These are phyloP conservation scores for Nothoprocta pentlandii DNA, from an alignment of 2,113 vertebrate genomes.

Conservation along the genomic window DNA sequence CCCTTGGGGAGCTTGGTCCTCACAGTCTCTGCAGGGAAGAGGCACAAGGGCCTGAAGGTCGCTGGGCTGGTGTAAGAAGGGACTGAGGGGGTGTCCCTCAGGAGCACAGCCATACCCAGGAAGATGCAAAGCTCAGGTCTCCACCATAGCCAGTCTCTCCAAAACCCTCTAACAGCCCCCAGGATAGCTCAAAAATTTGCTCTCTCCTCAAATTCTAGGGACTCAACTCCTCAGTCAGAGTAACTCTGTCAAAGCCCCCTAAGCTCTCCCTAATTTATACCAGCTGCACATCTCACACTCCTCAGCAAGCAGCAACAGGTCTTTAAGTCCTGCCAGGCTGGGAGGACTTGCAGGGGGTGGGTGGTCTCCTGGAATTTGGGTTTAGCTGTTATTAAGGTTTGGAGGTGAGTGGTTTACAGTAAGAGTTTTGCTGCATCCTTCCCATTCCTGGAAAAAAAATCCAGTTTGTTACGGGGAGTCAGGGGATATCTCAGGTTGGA, in stretches of 20 bases:
- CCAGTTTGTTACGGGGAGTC: not conserved
- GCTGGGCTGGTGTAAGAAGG: not conserved
- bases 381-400: not conserved
- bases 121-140: not conserved
- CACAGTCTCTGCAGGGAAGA: accelerated
- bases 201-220: not conserved
- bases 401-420: not conserved
- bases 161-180: not conserved
- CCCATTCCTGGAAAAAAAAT: not conserved
- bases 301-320: slow-evolving; percentile 8
- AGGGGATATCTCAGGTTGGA: not conserved
- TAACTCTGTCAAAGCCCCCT: not conserved
- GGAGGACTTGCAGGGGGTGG: not conserved
- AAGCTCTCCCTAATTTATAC: not conserved
- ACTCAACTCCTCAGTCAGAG: not conserved
- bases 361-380: not conserved
- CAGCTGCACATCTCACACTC: not conserved
- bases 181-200: not conserved
- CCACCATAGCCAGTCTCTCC: not conserved
- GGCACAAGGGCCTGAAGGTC: not conserved
- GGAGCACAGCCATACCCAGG: not conserved
- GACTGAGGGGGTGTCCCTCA: too few species aligned
- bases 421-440: slow-evolving; percentile 36
- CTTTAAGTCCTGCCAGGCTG: not conserved
- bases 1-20: accelerated